A percentile compares a stretch with the other conserved stretches of the same genome.
Evolutionary conservation across 2,113 vertebrate genomes (phyloP).

Genomic region (Coreoperca whiteheadi): DNA sequence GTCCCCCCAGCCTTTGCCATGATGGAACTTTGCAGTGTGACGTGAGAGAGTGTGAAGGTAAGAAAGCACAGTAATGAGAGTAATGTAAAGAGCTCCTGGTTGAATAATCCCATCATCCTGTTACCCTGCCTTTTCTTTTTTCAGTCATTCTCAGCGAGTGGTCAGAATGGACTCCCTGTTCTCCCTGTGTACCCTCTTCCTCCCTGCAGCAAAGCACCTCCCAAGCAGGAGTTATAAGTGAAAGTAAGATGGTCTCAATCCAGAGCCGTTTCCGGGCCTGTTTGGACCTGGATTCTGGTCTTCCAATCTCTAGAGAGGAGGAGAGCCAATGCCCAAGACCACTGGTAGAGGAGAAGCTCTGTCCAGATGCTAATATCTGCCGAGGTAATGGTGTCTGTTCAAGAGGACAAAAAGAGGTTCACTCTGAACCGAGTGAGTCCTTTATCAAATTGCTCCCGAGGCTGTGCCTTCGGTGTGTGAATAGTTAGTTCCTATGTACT

Average conservation of each 20-base stretch:
- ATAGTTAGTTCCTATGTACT: too few relatives aligned
- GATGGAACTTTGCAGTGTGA: constrained; percentile 85
- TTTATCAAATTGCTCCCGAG: too few relatives aligned
- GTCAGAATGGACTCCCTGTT: constrained; percentile 90
- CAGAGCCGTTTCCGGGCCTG: constrained; percentile 88
- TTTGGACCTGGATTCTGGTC: constrained; percentile 87
- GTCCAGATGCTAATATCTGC: constrained; percentile 82
- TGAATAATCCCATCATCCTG: not conserved
- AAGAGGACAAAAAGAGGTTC: not conserved
- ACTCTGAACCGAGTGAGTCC: not conserved
- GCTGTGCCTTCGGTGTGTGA: too few relatives aligned
- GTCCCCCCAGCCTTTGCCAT: constrained; percentile 84
- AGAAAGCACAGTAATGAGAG: not conserved
- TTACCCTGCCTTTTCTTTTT: not conserved
- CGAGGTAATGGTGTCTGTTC: constrained; percentile 77
- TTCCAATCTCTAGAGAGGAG: constrained; percentile 64
- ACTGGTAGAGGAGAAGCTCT: constrained; percentile 84
- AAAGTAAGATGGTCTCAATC: constrained; percentile 71
- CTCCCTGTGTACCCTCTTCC: constrained; percentile 80
- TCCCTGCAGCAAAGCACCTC: constrained; percentile 17
- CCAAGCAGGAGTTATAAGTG: not conserved
- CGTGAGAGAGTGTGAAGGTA: constrained; percentile 88
- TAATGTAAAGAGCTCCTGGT: not conserved
- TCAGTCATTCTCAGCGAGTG: constrained; percentile 88
- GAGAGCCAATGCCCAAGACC: constrained; percentile 74